These are phyloP conservation scores for Euzophera pinguis DNA, from an alignment of 2,888 invertebrate species.

Conservation along the genomic window DNA sequence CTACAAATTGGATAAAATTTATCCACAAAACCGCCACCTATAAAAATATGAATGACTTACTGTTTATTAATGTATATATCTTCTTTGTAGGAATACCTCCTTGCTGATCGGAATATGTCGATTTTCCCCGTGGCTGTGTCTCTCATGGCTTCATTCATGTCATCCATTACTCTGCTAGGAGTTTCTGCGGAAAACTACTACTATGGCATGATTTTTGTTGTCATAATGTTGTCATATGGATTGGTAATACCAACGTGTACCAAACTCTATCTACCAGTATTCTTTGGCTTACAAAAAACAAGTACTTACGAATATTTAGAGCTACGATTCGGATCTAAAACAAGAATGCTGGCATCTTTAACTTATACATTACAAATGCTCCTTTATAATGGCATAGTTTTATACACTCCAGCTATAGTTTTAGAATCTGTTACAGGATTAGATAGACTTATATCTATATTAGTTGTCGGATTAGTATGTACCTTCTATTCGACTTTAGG, in stretches of 20 bases:
- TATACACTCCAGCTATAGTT: slow-evolving; percentile 96
- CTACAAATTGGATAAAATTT: no score
- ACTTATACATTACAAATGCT: slow-evolving; percentile 95
- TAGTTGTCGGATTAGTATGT: slow-evolving; percentile 87
- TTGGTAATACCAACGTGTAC: slow-evolving; percentile 89
- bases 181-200: slow-evolving; percentile 93
- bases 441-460: slow-evolving; percentile 84
- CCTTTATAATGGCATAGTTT: slow-evolving; percentile 93
- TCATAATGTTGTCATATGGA: slow-evolving; percentile 87
- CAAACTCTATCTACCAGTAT: slow-evolving; percentile 90
- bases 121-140: slow-evolving; percentile 91
- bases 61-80: no score
- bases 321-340: slow-evolving; percentile 87
- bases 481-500: slow-evolving; percentile 93
- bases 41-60: no score
- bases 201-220: slow-evolving; percentile 88
- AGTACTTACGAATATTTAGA: slow-evolving; percentile 97
- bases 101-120: slow-evolving; percentile 90
- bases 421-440: slow-evolving; percentile 92
- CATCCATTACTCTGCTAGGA: slow-evolving; percentile 93
- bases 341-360: slow-evolving; percentile 88
- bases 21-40: no score
- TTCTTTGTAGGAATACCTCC: slow-evolving; percentile 85
- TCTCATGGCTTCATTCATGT: slow-evolving; percentile 96
- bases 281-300: slow-evolving; percentile 89